phyloP scores from a whole-genome alignment of 92 coral and sea anemone species.

The Epizoanthus ramosus region DNA sequence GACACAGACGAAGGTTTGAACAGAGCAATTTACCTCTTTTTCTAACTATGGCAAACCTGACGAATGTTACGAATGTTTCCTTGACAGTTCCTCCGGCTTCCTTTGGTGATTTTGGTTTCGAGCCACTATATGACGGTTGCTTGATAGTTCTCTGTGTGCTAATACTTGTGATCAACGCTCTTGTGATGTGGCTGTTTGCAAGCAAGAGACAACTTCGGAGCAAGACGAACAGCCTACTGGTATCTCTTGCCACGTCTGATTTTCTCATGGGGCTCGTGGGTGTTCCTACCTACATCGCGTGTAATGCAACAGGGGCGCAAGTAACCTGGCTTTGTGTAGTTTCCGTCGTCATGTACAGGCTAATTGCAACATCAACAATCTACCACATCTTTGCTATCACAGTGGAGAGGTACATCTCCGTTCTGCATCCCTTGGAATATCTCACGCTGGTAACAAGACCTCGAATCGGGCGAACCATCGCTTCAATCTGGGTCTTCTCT shows the following conservation, averaged over 20 bases:
- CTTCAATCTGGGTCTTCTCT: constrained; percentile 77
- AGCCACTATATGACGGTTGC: constrained; percentile 65
- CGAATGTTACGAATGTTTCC: not conserved
- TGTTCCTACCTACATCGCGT: constrained; percentile 69
- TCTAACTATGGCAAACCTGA: constrained; percentile 7
- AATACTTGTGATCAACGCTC: constrained; percentile 60
- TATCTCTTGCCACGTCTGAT: constrained; percentile 75
- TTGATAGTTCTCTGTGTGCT: constrained; percentile 66
- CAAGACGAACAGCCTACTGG: constrained; percentile 79
- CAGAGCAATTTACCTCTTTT: not conserved
- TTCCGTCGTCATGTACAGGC: constrained; percentile 80
- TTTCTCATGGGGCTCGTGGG: constrained; percentile 79
- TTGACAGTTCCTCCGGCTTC: not conserved
- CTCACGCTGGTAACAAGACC: constrained; percentile 75
- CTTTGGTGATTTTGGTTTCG: constrained; percentile 41
- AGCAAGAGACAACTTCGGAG: constrained; percentile 66
- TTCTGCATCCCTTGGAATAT: constrained; percentile 82
- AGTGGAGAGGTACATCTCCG: constrained; percentile 87
- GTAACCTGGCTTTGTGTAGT: constrained; percentile 70
- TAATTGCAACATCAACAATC: constrained; percentile 93
- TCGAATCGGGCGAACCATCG: constrained; percentile 64
- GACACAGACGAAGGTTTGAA: not conserved
- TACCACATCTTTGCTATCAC: constrained; percentile 92
- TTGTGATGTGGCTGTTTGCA: constrained; percentile 70
- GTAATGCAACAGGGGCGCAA: constrained; percentile 62